phyloP scores from a whole-genome alignment of 2,797 vertebrate genomes.

The Monodelphis domestica region DNA sequence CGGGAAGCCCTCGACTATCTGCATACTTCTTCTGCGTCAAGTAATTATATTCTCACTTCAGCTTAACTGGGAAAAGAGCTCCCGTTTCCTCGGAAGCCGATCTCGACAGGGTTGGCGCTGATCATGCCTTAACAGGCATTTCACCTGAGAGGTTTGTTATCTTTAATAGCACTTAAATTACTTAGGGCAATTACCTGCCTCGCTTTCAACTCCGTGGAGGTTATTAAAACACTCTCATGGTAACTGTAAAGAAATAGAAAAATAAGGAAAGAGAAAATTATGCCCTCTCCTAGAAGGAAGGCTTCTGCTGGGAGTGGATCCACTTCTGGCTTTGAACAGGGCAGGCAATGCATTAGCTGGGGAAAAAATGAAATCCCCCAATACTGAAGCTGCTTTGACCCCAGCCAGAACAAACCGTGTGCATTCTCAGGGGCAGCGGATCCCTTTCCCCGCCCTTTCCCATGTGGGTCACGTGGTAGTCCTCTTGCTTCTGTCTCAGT shows the following conservation, averaged over 20 bases:
- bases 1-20: slow-evolving; percentile 63
- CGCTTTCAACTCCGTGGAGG: slow-evolving; percentile 80
- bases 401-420: slow-evolving; percentile 28
- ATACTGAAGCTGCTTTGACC: slow-evolving; percentile 37
- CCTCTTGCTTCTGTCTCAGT: not conserved
- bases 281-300: slow-evolving; percentile 72
- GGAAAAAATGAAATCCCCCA: slow-evolving; percentile 43
- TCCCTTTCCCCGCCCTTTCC: not conserved
- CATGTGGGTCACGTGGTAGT: not conserved
- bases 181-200: slow-evolving; percentile 84
- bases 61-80: slow-evolving; percentile 74
- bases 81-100: slow-evolving; percentile 76
- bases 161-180: slow-evolving; percentile 84
- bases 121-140: slow-evolving; percentile 82
- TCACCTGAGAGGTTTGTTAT: slow-evolving; percentile 83
- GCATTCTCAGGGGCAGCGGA: not conserved
- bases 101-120: slow-evolving; percentile 79
- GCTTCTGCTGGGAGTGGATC: slow-evolving; percentile 71
- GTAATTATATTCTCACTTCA: slow-evolving; percentile 79
- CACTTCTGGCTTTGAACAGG: slow-evolving; percentile 67
- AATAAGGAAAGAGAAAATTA: slow-evolving; percentile 81
- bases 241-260: slow-evolving; percentile 81
- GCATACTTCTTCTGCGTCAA: slow-evolving; percentile 73
- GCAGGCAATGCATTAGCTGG: slow-evolving; percentile 52
- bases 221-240: slow-evolving; percentile 84